Evolutionary conservation across 2,113 vertebrate species (phyloP).

Genomic region (Pandion haliaetus): DNA sequence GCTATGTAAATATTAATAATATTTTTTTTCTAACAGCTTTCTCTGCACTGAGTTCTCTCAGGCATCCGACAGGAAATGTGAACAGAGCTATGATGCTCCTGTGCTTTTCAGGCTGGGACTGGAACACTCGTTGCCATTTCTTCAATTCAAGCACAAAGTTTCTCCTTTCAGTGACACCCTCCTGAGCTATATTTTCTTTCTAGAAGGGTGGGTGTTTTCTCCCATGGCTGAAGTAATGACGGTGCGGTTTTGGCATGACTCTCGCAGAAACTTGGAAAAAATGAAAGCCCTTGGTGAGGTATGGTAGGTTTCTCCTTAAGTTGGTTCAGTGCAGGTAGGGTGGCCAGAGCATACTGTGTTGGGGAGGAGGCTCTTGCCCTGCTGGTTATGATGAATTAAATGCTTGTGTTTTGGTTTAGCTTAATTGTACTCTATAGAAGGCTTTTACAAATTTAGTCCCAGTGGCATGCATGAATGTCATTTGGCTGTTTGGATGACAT

Average conservation of each 20-base stretch:
- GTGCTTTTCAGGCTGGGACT: neutral
- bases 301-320: neutral
- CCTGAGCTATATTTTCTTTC: neutral
- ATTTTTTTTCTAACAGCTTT: neutral
- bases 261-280: neutral
- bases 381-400: neutral
- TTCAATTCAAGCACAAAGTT: neutral
- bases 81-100: neutral
- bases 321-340: rapidly evolving
- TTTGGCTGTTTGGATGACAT: neutral
- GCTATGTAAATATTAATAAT: neutral
- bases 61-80: neutral
- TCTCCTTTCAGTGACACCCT: neutral
- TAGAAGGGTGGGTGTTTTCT: neutral
- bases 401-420: neutral
- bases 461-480: neutral
- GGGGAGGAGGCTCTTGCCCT: neutral
- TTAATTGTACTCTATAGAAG: neutral
- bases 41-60: neutral
- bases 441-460: neutral
- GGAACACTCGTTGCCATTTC: neutral
- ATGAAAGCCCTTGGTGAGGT: neutral
- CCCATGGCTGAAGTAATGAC: neutral
- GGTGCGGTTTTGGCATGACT: neutral
- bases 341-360: neutral